Conservation (phyloP, 2,797 vertebrate species). For the Catostomus latipinnis region DNA sequence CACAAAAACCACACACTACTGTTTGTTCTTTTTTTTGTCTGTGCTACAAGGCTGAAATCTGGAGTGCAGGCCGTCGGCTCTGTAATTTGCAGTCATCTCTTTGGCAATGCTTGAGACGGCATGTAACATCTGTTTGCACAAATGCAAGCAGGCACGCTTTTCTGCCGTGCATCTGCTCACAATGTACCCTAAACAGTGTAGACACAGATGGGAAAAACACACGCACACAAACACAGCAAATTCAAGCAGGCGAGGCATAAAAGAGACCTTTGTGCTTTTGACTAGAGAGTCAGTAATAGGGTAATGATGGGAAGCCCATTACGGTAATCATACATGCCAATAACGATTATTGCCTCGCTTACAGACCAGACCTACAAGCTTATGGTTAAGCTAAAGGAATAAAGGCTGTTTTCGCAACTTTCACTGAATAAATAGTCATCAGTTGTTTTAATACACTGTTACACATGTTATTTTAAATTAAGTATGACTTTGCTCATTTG, state of each 20-base stretch:
- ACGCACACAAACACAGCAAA: conserved; percentile 51
- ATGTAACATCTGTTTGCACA: conserved; percentile 62
- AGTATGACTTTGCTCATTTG: conserved; percentile 5
- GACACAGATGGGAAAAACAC: conserved; percentile 55
- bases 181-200: conserved; percentile 56
- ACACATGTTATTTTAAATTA: conserved; percentile 13
- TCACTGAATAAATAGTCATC: conserved; percentile 28
- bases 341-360: conserved; percentile 51
- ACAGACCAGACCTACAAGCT: conserved; percentile 46
- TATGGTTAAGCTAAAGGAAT: conserved; percentile 26
- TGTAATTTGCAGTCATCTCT: conserved; percentile 53
- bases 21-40: conserved; percentile 27
- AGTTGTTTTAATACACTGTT: conserved; percentile 31
- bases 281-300: conserved; percentile 64
- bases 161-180: conserved; percentile 56
- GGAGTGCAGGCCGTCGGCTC: conserved; percentile 36
- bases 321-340: conserved; percentile 68
- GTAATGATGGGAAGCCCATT: conserved; percentile 70
- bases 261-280: conserved; percentile 57
- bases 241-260: conserved; percentile 43
- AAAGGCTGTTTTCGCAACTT: conserved; percentile 34
- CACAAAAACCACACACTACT: conserved; percentile 52
- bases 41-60: conserved; percentile 47
- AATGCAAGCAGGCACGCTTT: conserved; percentile 53
- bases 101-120: conserved; percentile 53